Percentiles rank a stretch among this genome's conserved stretches.
Conservation (phyloP, 2,888 invertebrate genomes). For the Patella pellucida region DNA sequence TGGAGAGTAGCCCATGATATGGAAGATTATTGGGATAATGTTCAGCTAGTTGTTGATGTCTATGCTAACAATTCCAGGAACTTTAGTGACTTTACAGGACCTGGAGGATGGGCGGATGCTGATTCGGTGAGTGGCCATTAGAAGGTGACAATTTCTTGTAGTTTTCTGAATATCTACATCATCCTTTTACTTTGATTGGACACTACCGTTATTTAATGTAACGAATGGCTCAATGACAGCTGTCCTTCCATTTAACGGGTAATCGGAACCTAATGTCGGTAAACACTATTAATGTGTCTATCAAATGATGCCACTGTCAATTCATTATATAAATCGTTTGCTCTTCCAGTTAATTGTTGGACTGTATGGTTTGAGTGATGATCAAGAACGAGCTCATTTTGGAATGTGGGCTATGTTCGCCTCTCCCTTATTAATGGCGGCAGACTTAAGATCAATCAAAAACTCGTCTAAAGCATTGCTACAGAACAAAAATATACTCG, state of each 20-base stretch:
- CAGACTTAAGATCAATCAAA: slow-evolving; percentile 87
- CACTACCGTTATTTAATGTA: no score
- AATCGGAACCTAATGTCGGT: no score
- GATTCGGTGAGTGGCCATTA: slow-evolving; percentile 81
- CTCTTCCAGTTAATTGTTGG: slow-evolving; percentile 86
- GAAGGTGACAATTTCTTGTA: no score
- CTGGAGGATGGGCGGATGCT: slow-evolving; percentile 96
- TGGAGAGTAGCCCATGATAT: slow-evolving; percentile 97
- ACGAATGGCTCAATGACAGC: no score
- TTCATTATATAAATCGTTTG: no score
- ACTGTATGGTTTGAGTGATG: slow-evolving; percentile 92
- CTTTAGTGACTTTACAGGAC: slow-evolving; percentile 90
- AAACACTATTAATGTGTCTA: no score
- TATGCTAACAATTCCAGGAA: slow-evolving; percentile 92
- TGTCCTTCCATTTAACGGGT: no score
- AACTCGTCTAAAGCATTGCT: slow-evolving; percentile 91
- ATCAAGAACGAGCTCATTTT: slow-evolving; percentile 95
- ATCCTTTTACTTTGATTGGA: no score
- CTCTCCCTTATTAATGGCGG: slow-evolving; percentile 94
- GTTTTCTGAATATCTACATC: no score
- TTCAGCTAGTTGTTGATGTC: slow-evolving; percentile 92
- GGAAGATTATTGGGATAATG: slow-evolving; percentile 92
- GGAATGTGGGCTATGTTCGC: slow-evolving; percentile 95
- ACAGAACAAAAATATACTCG: slow-evolving; percentile 90
- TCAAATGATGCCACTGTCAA: no score